Evolutionary conservation across 2,888 invertebrate species (phyloP).

Genomic region (Tinea pellionella): DNA sequence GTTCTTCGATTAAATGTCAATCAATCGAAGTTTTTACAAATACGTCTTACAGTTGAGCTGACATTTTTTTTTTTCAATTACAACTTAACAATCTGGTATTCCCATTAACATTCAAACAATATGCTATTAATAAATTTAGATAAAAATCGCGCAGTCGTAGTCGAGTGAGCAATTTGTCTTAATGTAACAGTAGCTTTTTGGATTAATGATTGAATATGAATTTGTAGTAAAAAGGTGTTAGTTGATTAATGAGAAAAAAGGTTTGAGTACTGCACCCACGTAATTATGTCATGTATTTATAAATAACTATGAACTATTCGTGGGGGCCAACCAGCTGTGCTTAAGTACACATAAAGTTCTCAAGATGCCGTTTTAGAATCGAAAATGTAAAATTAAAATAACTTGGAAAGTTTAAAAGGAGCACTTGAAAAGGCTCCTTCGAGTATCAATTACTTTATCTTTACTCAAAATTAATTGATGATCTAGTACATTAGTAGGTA

Average conservation of each 20-base stretch:
- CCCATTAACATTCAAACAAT: background rate
- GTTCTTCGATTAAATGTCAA: slow-evolving; percentile 42
- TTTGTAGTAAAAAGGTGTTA: slow-evolving; percentile 7
- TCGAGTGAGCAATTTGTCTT: background rate
- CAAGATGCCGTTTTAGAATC: slow-evolving; percentile 33
- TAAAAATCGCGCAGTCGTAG: background rate
- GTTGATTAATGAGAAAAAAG: slow-evolving; percentile 16
- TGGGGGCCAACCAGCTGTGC: slow-evolving; percentile 24
- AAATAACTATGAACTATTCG: slow-evolving; percentile 33
- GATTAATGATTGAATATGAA: background rate
- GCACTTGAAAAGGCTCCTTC: slow-evolving; percentile 36
- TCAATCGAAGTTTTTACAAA: slow-evolving; percentile 31
- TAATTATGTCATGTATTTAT: slow-evolving; percentile 39
- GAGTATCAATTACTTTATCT: slow-evolving; percentile 25
- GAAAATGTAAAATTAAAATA: slow-evolving; percentile 43
- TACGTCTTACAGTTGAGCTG: slow-evolving; percentile 17
- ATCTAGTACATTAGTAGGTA: background rate
- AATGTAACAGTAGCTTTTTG: background rate
- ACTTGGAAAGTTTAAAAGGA: slow-evolving; percentile 25
- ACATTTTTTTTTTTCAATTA: slow-evolving; percentile 15
- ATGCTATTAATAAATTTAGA: background rate
- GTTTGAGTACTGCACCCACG: slow-evolving; percentile 15
- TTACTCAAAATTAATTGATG: background rate
- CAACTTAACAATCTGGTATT: background rate
- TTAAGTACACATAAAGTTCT: slow-evolving; percentile 33